A percentile compares a stretch with the other conserved stretches of the same genome.
Conservation (phyloP, 2,113 vertebrate species). For the Galemys pyrenaicus region DNA sequence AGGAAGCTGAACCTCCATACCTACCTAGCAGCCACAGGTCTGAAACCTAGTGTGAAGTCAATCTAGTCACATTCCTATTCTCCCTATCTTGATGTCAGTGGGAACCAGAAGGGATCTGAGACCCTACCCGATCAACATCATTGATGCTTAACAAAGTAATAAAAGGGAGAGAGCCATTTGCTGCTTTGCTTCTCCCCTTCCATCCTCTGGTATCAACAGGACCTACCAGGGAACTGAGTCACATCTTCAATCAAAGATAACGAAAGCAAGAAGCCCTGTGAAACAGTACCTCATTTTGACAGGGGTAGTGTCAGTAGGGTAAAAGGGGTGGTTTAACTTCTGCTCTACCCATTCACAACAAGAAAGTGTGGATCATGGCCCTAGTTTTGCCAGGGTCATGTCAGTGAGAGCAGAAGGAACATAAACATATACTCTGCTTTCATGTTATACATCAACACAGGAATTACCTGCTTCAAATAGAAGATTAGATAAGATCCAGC, state of each 20-base stretch:
- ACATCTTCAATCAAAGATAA: not conserved
- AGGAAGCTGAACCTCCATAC: not conserved
- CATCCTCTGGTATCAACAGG: not conserved
- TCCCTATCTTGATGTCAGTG: not conserved
- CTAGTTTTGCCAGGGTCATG: not conserved
- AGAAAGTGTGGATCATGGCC: not conserved
- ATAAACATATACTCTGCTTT: not conserved
- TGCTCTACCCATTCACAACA: not conserved
- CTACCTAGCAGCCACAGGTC: not conserved
- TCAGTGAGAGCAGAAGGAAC: not conserved
- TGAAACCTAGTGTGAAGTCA: not conserved
- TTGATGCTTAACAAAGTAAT: not conserved
- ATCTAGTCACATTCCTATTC: not conserved
- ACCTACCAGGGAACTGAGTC: not conserved
- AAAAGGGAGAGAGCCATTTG: not conserved
- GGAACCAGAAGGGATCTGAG: not conserved
- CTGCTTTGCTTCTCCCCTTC: not conserved
- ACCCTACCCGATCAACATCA: not conserved
- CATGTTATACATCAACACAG: not conserved
- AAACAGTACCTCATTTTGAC: not conserved
- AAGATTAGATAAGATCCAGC: not conserved
- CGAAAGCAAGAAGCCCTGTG: not conserved
- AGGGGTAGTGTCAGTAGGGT: not conserved
- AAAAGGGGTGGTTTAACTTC: not conserved
- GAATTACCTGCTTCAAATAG: constrained; percentile 31